A percentile compares a stretch with the other conserved stretches of the same genome.
Conservation (phyloP, 2,888 invertebrate species). For the Ptilodon capucinus region DNA sequence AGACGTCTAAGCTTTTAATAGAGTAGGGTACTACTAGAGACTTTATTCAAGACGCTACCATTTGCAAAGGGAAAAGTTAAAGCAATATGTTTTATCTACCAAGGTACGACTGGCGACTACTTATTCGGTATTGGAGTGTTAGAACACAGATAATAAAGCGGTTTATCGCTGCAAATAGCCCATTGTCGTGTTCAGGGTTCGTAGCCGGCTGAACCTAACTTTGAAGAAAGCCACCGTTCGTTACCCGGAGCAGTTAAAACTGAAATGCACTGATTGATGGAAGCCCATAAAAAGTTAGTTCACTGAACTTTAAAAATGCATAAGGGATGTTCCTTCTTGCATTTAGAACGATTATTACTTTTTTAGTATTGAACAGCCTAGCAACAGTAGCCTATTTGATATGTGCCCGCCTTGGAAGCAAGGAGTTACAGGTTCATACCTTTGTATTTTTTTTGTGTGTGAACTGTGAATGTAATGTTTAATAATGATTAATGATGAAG, state of each 20-base stretch:
- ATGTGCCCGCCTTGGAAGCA: no score
- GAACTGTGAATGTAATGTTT: no score
- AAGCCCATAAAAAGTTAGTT: conserved; percentile 61
- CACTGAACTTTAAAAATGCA: conserved; percentile 51
- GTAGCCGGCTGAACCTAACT: conserved; percentile 25
- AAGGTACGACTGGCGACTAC: neutral
- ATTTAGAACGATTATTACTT: conserved; percentile 15
- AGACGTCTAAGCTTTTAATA: neutral
- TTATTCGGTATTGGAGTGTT: neutral
- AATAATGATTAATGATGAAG: no score
- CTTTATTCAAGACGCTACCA: neutral
- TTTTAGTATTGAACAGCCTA: no score
- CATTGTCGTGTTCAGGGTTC: conserved; percentile 4
- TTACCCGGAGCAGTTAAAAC: conserved; percentile 53
- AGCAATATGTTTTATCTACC: neutral
- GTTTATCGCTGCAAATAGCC: conserved; percentile 7
- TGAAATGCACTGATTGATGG: conserved; percentile 63
- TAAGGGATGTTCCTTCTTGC: conserved; percentile 33
- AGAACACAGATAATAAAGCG: neutral
- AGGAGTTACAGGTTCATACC: no score
- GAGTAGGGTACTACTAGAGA: no score
- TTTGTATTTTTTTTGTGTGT: no score
- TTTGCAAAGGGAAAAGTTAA: neutral
- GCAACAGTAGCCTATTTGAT: no score
- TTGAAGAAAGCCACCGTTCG: conserved; percentile 40